Conservation (phyloP, 2,888 invertebrate genomes). For the Lithophane leautieri region DNA sequence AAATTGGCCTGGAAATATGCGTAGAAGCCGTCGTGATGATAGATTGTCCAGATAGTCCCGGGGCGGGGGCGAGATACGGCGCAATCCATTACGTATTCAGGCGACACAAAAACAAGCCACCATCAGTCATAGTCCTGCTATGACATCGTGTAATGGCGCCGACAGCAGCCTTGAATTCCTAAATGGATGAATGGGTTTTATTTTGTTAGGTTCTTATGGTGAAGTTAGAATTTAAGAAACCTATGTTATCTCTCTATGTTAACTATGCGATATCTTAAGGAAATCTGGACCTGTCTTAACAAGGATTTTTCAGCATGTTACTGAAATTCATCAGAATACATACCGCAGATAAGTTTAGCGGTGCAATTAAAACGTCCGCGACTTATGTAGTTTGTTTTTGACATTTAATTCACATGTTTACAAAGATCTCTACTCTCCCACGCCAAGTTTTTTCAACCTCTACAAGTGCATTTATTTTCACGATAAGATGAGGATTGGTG, state of each 20-base stretch:
- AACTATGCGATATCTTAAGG: no score
- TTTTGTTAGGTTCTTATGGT: not conserved
- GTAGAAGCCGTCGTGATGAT: conserved; percentile 43
- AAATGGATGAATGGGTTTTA: not conserved
- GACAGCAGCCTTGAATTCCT: conserved; percentile 30
- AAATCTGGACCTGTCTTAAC: no score
- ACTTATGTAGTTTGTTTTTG: not conserved
- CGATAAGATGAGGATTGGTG: conserved; percentile 21
- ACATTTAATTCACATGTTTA: conserved; percentile 3
- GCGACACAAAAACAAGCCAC: conserved; percentile 37
- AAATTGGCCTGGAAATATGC: conserved; percentile 31
- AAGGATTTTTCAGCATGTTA: no score
- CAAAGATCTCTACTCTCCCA: not conserved
- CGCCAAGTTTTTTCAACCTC: not conserved
- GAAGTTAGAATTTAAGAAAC: not conserved
- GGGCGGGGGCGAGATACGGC: conserved; percentile 37
- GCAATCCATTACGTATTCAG: conserved; percentile 61
- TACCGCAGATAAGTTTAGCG: not conserved
- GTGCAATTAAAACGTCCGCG: not conserved
- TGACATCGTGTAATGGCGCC: conserved; percentile 42
- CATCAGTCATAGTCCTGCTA: conserved; percentile 56
- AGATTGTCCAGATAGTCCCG: conserved; percentile 45
- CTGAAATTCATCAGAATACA: not conserved
- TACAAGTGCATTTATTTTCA: conserved; percentile 15
- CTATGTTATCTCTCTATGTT: not conserved